Percentiles rank a stretch among this genome's conserved stretches.
Evolutionary conservation across 2,113 vertebrate species (phyloP).

Genomic region (Corythoichthys intestinalis): DNA sequence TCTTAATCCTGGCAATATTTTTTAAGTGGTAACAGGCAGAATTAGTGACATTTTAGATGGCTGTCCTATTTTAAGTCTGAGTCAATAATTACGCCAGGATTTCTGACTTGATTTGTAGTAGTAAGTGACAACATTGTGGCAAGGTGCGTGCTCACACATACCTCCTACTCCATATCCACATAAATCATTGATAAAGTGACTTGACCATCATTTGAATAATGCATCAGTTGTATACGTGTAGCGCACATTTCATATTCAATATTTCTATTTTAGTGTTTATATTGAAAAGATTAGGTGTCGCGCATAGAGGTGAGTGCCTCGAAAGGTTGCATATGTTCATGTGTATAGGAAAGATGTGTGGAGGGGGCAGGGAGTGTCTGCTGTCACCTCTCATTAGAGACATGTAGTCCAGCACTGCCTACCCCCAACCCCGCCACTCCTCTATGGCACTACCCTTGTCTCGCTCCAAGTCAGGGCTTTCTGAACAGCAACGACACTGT

Average conservation of each 20-base stretch:
- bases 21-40: no score
- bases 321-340: constrained; percentile 34
- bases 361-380: constrained; percentile 61
- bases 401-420: constrained; percentile 56
- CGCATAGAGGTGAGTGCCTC: constrained; percentile 37
- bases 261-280: constrained; percentile 29
- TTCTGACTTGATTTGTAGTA: no score
- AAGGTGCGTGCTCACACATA: background rate
- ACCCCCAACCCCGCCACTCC: constrained; percentile 22
- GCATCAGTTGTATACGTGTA: constrained; percentile 38
- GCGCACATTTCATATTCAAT: constrained; percentile 39
- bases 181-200: constrained; percentile 65
- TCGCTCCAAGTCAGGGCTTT: constrained; percentile 23
- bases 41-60: no score
- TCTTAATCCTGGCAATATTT: no score
- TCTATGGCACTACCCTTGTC: constrained; percentile 44
- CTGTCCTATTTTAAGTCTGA: no score
- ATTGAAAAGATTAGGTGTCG: constrained; percentile 15
- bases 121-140: no score
- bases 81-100: no score
- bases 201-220: constrained; percentile 65
- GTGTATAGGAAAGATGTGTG: constrained; percentile 14
- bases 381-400: constrained; percentile 69
- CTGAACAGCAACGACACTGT: constrained; percentile 29
- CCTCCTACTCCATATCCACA: constrained; percentile 38